Evolutionary conservation across 2,797 vertebrate genomes (phyloP), one percentile per base, ranked within the genome.

Genomic region (Uromys caudimaculatus): DNA sequence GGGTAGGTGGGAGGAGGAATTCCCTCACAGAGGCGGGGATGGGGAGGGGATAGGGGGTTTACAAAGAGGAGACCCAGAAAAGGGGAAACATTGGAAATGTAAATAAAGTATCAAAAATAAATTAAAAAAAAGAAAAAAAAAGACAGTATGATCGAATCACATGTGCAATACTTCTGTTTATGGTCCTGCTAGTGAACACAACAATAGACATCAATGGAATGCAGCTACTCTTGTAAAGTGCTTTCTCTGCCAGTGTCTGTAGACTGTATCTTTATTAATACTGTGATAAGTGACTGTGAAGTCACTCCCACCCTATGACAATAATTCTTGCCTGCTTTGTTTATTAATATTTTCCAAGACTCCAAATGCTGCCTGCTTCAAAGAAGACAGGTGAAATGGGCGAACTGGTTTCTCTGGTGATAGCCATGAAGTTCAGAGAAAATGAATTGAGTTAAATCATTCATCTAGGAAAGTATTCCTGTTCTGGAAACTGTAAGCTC

Each of bases 331-430:
- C 16, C 35, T 84, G 16, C 56, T 94, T 91, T 78, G 60, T 52
- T 93, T 86, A 76, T 69, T 78, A 77, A 54, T 71, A 23, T 87
- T 60, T 84, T 16, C 52, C 60, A 79, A 94, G n/a, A n/a, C 47
- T 71, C 21, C 54, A 35, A 38, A 82, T 11, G 23, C 17, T 90
- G 11, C 7, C 32, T 77, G 67, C 29, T 21, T 96, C 17, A 17
- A 6, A 67, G 60, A 84, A 82, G 19, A 38, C 17, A 81, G 44
- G 41, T 73, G 85, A 71, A 90, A 83, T 79, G 60, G 29, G 71
- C 58, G 32, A 67, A 17, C 83, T 44, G 32, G 35, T 41, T 86
- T 90, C 84, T 75, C 3, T 78, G 11, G 21, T 58, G 27, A 90
- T 82, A 9, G 11, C 76, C 41, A 71, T 92, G 44, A 62, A 86